Evolutionary conservation across 2,888 invertebrate genomes (phyloP).

Genomic region (Platerodrilus igneus): DNA sequence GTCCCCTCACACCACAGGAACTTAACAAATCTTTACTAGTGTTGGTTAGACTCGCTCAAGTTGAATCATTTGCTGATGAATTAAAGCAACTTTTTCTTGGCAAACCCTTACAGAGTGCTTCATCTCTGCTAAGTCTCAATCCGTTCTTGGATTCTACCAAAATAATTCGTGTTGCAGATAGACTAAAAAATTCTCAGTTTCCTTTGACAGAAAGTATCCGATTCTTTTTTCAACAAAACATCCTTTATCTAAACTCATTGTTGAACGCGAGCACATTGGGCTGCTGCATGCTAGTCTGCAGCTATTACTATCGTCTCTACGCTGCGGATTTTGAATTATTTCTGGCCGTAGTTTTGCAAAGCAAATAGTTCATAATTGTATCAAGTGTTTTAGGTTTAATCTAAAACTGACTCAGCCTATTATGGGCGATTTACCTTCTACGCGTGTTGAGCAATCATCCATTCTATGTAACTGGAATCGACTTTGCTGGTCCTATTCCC

Average conservation of each 20-base stretch:
- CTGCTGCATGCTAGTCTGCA: background rate
- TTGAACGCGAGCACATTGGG: background rate
- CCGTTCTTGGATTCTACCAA: background rate
- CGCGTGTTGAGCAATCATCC: background rate
- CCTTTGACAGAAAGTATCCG: constrained; percentile 1
- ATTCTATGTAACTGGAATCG: background rate
- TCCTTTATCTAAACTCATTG: background rate
- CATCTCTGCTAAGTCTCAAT: background rate
- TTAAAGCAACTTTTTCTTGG: background rate
- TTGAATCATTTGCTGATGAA: constrained; percentile 1
- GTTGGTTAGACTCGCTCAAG: background rate
- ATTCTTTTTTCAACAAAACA: background rate
- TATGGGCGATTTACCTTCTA: constrained; percentile 3
- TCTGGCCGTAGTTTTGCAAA: background rate
- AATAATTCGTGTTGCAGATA: no score
- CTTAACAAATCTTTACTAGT: no score
- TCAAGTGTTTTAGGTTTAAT: background rate
- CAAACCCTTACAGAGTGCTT: background rate
- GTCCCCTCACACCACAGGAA: no score
- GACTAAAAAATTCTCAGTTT: no score
- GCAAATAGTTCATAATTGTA: background rate
- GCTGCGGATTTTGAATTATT: background rate
- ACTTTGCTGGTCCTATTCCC: no score
- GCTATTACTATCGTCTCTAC: background rate
- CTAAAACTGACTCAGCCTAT: constrained; percentile 3